phyloP scores from a whole-genome alignment of 2,113 vertebrate species.

The Atrichornis clamosus region DNA sequence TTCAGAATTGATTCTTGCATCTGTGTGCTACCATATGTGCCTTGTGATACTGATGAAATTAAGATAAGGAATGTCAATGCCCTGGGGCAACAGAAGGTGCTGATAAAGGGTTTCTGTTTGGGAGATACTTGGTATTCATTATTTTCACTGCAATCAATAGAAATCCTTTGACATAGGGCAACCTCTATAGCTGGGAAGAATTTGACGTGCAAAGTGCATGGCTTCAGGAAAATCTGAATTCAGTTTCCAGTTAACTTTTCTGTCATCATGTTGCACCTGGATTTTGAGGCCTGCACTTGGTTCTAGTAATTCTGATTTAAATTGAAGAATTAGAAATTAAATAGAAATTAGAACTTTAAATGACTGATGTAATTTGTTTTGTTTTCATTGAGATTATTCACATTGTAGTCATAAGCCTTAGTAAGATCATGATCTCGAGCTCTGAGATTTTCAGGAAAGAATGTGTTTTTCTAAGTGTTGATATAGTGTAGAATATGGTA shows the following conservation, averaged over 20 bases:
- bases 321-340: not conserved
- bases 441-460: not conserved
- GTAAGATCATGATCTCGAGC: not conserved
- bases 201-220: not conserved
- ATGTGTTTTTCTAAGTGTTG: not conserved
- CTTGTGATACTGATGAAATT: not conserved
- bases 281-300: not conserved
- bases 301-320: not conserved
- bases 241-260: not conserved
- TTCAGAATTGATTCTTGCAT: not conserved
- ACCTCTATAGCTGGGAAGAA: not conserved
- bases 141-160: not conserved
- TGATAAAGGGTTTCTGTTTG: not conserved
- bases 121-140: not conserved
- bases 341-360: not conserved
- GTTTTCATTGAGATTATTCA: not conserved
- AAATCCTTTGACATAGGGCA: not conserved
- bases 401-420: not conserved
- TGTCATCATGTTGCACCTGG: not conserved
- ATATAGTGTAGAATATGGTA: not conserved
- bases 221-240: not conserved
- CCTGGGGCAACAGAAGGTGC: not conserved
- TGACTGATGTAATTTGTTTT: not conserved
- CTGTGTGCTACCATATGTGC: not conserved
- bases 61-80: not conserved